These are phyloP conservation scores for Procambarus clarkii DNA, from an alignment of 1,140 invertebrate species.

Conservation along the genomic window DNA sequence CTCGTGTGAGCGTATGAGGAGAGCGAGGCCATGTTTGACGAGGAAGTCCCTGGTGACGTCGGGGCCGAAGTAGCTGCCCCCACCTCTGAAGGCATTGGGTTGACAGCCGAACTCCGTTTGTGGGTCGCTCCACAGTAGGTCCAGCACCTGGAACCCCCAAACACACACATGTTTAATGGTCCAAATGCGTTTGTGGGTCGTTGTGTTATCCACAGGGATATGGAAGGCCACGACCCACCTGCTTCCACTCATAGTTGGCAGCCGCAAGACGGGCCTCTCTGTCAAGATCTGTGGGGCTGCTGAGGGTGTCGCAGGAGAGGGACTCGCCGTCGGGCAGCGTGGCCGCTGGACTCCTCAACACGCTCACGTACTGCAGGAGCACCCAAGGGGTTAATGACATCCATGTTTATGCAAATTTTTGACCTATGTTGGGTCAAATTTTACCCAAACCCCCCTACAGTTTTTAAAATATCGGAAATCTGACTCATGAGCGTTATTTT, in stretches of 20 bases:
- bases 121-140: constrained; percentile 94
- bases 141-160: constrained; percentile 82
- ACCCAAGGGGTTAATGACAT: not conserved
- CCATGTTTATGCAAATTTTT: too few relatives aligned
- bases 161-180: not conserved
- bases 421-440: too few relatives aligned
- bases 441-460: too few relatives aligned
- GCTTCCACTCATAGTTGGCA: constrained; percentile 58
- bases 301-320: not conserved
- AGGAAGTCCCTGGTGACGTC: constrained; percentile 89
- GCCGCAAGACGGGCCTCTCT: constrained; percentile 30
- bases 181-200: too few relatives aligned
- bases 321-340: constrained; percentile 21
- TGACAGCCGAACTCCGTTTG: constrained; percentile 78
- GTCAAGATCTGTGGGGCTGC: not conserved
- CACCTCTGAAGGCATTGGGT: constrained; percentile 89
- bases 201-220: too few relatives aligned
- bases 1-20: constrained; percentile 92
- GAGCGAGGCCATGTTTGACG: constrained; percentile 83
- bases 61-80: constrained; percentile 93
- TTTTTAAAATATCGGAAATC: too few relatives aligned
- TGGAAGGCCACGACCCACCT: constrained; percentile 25
- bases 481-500: too few relatives aligned
- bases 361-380: constrained; percentile 41
- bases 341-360: constrained; percentile 41